Percentiles rank a stretch among this genome's conserved stretches.
Evolutionary conservation across 1,140 invertebrate genomes (phyloP).

Genomic region (Babylonia areolata): DNA sequence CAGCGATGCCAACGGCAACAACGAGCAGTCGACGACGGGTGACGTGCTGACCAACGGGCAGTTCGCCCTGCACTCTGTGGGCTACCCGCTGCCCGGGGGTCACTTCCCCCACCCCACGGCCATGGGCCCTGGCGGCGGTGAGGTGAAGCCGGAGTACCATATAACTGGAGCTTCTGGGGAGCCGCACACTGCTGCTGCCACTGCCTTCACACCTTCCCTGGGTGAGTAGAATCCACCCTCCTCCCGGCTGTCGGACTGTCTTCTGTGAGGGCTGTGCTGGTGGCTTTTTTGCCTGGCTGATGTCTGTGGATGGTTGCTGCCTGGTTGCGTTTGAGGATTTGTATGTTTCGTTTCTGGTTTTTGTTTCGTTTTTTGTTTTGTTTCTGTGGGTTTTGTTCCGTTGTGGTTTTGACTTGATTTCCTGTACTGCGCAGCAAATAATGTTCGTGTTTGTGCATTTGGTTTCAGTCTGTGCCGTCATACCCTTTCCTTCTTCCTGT

Average conservation of each 20-base stretch:
- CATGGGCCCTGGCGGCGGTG: background rate
- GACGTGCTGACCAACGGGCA: constrained; percentile 33
- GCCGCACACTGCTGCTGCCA: constrained; percentile 36
- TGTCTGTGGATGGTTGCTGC: background rate
- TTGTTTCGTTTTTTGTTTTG: too few relatives aligned
- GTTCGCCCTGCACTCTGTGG: background rate
- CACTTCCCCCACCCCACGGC: constrained; percentile 7
- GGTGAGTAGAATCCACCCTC: constrained; percentile 34
- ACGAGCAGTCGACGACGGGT: constrained; percentile 3
- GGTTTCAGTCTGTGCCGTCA: too few relatives aligned
- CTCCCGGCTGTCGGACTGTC: background rate
- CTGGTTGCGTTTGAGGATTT: background rate
- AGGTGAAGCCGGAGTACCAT: constrained; percentile 43
- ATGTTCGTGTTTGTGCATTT: too few relatives aligned
- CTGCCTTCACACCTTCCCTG: constrained; percentile 42
- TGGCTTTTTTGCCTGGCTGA: background rate
- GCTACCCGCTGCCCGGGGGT: constrained; percentile 19
- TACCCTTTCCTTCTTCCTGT: too few relatives aligned
- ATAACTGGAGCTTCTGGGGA: constrained; percentile 15
- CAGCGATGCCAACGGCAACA: constrained; percentile 25
- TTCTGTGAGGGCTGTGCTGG: background rate
- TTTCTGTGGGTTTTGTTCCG: too few relatives aligned
- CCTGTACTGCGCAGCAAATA: too few relatives aligned
- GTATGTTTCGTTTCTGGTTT: too few relatives aligned
- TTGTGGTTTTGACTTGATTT: too few relatives aligned